Conservation (phyloP, 2,888 invertebrate genomes). For the Halictus ligatus region DNA sequence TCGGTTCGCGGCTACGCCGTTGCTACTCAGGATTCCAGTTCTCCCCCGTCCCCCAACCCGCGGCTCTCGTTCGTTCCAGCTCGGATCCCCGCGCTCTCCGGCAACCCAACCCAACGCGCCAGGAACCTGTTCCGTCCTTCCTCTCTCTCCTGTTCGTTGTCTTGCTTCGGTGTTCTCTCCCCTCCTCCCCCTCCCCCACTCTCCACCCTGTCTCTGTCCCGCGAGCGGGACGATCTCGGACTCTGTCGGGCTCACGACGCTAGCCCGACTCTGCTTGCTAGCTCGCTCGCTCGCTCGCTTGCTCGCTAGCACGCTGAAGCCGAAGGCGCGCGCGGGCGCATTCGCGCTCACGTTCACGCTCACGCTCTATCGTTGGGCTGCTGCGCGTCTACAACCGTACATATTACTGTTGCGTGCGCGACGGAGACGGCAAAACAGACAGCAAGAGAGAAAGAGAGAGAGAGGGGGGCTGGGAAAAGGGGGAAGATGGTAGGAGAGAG, state of each 20-base stretch:
- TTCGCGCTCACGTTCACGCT: conserved; percentile 14
- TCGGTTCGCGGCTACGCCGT: conserved; percentile 83
- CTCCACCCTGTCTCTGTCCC: neutral
- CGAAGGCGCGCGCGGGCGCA: conserved; percentile 16
- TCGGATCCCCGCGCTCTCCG: conserved; percentile 71
- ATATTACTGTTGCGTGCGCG: conserved; percentile 65
- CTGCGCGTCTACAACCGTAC: conserved; percentile 59
- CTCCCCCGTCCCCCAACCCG: conserved; percentile 73
- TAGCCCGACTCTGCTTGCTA: neutral
- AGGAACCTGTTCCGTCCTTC: conserved; percentile 81
- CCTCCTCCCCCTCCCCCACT: neutral
- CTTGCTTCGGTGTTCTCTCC: conserved; percentile 17
- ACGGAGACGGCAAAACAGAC: conserved; percentile 38
- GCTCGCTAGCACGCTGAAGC: conserved; percentile 1
- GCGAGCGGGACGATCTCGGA: neutral
- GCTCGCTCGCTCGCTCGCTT: neutral
- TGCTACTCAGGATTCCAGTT: conserved; percentile 84
- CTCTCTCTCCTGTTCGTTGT: conserved; percentile 68
- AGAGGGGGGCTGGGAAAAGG: conserved; percentile 34
- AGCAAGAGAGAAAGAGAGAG: conserved; percentile 16
- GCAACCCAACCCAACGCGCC: conserved; percentile 76
- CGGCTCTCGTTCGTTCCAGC: conserved; percentile 66
- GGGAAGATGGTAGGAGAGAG: conserved; percentile 35
- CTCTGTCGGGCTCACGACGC: neutral
- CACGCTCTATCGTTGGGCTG: conserved; percentile 52